Evolutionary conservation across 2,888 invertebrate species (phyloP), one percentile per base, ranked within the genome.

Genomic region (Lypha dubia): DNA sequence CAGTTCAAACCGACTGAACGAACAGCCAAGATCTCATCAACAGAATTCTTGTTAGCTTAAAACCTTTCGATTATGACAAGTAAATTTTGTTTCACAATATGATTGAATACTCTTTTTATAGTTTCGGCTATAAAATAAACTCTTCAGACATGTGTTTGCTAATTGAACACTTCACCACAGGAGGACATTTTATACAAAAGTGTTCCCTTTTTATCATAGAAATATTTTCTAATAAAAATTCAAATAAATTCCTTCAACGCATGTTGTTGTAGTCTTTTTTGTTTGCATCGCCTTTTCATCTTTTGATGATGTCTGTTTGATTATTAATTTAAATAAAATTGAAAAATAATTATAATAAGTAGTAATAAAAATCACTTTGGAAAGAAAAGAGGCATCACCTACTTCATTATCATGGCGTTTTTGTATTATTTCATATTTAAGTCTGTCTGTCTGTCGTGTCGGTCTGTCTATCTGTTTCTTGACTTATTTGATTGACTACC

Each of bases 401-500:
- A 51, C 51, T 51, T 62, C 41, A 60, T 68, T 77, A 60, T 60
- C 13, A 38, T 46, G 53, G 13, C 28, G 7, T 20, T 28, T 35
- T 63, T 24, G 15, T 38, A 58, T 68, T 38, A 60, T 68, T 68
- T 68, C 9, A 60, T 60, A 49, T 68, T 68, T 38, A 22, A 28
- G 60, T 15, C 44, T 35, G 76, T 51, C 65, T 13, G 51, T 13
- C 24, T 46, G 24, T n/a, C n/a, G n/a, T n/a, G n/a, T n/a, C n/a
- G n/a, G n/a, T 46, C 44, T 28, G 32, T 53, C 15, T n/a, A 17
- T 73, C 35, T 62, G 32, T 51, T 41, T 51, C 22, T 77, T 77
- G 77, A 77, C 77, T 76, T 46, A 53, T 80, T 84, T 84, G 84
- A 84, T 84, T 84, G 84, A 84, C 84, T 84, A 84, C 84, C 84